A percentile compares a stretch with the other conserved stretches of the same genome.
Conservation (phyloP, 2,888 invertebrate genomes). For the Opisthograptis luteolata region DNA sequence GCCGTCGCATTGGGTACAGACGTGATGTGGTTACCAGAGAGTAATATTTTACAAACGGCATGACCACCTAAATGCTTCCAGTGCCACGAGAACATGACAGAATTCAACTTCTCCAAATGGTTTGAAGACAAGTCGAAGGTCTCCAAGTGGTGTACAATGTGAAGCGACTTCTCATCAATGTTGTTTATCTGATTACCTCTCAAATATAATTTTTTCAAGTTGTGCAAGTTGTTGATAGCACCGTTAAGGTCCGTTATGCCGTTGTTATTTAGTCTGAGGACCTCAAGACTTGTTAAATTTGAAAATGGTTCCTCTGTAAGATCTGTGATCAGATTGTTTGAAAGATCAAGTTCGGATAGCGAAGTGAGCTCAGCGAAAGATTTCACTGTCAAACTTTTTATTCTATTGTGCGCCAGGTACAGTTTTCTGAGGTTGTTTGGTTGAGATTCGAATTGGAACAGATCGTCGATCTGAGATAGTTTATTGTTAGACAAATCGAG, state of each 20-base stretch:
- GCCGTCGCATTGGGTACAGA: slow-evolving; percentile 60
- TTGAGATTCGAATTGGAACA: slow-evolving; percentile 61
- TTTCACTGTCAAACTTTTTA: slow-evolving; percentile 52
- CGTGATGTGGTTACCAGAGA: slow-evolving; percentile 63
- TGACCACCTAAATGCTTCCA: slow-evolving; percentile 64
- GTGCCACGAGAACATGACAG: slow-evolving; percentile 64
- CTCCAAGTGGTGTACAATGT: slow-evolving; percentile 67
- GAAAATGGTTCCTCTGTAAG: slow-evolving; percentile 64
- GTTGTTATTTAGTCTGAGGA: slow-evolving; percentile 63
- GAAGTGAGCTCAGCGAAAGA: slow-evolving; percentile 59
- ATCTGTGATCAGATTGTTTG: slow-evolving; percentile 60
- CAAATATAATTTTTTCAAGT: slow-evolving; percentile 65
- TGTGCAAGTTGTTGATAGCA: slow-evolving; percentile 63
- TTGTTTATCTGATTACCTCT: slow-evolving; percentile 62
- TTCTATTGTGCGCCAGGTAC: slow-evolving; percentile 56
- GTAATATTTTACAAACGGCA: slow-evolving; percentile 63
- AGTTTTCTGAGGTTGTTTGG: slow-evolving; percentile 58
- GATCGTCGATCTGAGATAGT: slow-evolving; percentile 51
- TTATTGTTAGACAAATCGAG: slow-evolving; percentile 64
- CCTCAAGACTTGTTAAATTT: slow-evolving; percentile 61
- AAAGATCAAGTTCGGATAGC: slow-evolving; percentile 65
- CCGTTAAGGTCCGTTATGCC: slow-evolving; percentile 68
- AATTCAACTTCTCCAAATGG: slow-evolving; percentile 56
- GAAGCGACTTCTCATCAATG: slow-evolving; percentile 61
- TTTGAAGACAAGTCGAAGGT: slow-evolving; percentile 73